Evolutionary conservation across 1,140 invertebrate genomes (phyloP).

Genomic region (Mylabris phalerata): DNA sequence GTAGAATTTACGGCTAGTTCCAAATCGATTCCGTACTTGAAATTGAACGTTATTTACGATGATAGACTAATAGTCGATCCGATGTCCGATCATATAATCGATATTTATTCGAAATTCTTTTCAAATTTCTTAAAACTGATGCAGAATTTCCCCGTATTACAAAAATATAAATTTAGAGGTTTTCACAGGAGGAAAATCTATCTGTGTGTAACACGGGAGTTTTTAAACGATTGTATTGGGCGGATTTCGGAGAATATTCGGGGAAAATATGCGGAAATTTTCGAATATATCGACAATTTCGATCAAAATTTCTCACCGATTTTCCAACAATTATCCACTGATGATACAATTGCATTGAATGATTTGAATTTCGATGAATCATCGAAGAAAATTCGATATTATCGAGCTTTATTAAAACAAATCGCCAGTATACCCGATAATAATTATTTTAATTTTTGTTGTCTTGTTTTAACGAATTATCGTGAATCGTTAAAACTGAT

Average conservation of each 20-base stretch:
- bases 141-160: conserved; percentile 18
- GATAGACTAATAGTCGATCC: conserved; percentile 18
- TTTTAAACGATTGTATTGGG: conserved; percentile 20
- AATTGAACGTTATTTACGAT: conserved; percentile 22
- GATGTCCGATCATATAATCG: conserved; percentile 10
- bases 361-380: conserved; percentile 26
- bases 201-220: conserved; percentile 28
- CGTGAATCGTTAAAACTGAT: conserved; percentile 20
- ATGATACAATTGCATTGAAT: conserved; percentile 6
- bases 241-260: conserved; percentile 21
- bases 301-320: conserved; percentile 11
- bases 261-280: conserved; percentile 22
- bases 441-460: conserved; percentile 27
- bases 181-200: conserved; percentile 19
- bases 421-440: conserved; percentile 27
- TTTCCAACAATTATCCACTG: background rate
- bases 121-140: conserved; percentile 19
- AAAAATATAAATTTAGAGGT: conserved; percentile 26
- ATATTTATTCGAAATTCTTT: conserved; percentile 18
- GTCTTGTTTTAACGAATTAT: conserved; percentile 20
- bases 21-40: conserved; percentile 22
- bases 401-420: conserved; percentile 9
- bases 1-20: conserved; percentile 18
- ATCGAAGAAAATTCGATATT: conserved; percentile 21
- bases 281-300: conserved; percentile 20